Evolutionary conservation across 2,113 vertebrate genomes (phyloP).

Genomic region (Furnarius figulus): DNA sequence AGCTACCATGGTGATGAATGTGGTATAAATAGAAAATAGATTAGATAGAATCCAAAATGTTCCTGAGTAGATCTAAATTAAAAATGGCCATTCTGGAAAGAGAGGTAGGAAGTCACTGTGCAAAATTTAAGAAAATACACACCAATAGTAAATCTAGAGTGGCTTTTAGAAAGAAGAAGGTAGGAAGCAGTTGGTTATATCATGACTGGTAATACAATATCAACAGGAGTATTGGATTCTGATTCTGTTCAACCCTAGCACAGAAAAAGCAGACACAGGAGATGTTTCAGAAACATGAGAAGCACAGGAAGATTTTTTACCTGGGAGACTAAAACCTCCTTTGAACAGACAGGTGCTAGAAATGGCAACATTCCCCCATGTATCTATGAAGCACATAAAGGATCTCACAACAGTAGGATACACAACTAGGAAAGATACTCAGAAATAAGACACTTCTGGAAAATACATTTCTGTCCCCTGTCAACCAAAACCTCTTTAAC

Average conservation of each 20-base stretch:
- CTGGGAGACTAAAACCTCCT: background rate
- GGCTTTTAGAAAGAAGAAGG: background rate
- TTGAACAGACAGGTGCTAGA: background rate
- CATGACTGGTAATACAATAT: background rate
- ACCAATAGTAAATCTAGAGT: constrained; percentile 17
- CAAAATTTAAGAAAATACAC: constrained; percentile 42
- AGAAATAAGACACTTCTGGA: background rate
- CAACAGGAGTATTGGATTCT: background rate
- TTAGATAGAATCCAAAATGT: constrained; percentile 41
- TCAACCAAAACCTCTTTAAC: background rate
- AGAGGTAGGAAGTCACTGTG: background rate
- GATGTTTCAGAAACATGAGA: background rate
- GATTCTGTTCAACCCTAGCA: background rate
- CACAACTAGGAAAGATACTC: background rate
- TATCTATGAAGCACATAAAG: background rate
- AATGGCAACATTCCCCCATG: background rate
- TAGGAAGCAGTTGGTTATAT: background rate
- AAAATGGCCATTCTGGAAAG: constrained; percentile 15
- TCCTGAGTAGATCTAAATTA: constrained; percentile 49
- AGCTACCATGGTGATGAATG: constrained; percentile 68
- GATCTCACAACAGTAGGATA: background rate
- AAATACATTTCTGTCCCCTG: background rate
- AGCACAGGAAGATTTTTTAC: background rate
- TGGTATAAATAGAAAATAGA: constrained; percentile 62
- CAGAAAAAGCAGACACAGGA: background rate